Percentiles rank a stretch among this genome's conserved stretches.
These are phyloP conservation scores for Isurus oxyrinchus DNA, from an alignment of 2,113 vertebrate genomes.

Conservation along the genomic window DNA sequence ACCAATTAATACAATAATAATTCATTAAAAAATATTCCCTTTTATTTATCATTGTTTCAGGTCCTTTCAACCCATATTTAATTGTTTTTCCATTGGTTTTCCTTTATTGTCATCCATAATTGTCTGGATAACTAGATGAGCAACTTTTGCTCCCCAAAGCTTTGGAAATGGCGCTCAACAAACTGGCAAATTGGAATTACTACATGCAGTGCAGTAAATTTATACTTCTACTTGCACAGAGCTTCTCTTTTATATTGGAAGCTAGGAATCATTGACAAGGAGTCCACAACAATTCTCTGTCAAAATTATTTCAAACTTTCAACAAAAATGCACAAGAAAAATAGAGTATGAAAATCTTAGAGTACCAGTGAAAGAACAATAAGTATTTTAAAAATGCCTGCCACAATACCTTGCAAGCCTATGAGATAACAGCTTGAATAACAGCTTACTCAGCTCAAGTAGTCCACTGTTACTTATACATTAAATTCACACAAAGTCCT, in stretches of 20 bases:
- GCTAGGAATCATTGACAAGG: not conserved
- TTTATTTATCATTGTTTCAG: not conserved
- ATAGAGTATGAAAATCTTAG: not conserved
- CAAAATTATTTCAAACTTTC: not conserved
- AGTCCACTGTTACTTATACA: not conserved
- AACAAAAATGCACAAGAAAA: not conserved
- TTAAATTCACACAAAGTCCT: not conserved
- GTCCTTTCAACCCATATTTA: not conserved
- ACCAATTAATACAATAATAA: not conserved
- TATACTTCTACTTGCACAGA: not conserved
- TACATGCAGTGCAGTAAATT: not conserved
- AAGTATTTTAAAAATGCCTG: not conserved
- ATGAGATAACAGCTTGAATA: not conserved
- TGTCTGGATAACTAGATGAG: not conserved
- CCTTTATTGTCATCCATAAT: not conserved
- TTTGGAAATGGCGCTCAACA: not conserved
- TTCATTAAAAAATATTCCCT: not conserved
- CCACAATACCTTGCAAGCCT: not conserved
- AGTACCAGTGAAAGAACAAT: not conserved
- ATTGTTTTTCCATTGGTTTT: conserved; percentile 7
- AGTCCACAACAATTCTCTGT: not conserved
- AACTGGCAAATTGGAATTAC: not conserved
- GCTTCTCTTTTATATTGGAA: not conserved
- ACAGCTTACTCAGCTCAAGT: not conserved
- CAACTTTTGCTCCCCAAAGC: not conserved